Evolutionary conservation across 2,797 vertebrate species (phyloP).

Genomic region (Microctenopoma steveboyesi): DNA sequence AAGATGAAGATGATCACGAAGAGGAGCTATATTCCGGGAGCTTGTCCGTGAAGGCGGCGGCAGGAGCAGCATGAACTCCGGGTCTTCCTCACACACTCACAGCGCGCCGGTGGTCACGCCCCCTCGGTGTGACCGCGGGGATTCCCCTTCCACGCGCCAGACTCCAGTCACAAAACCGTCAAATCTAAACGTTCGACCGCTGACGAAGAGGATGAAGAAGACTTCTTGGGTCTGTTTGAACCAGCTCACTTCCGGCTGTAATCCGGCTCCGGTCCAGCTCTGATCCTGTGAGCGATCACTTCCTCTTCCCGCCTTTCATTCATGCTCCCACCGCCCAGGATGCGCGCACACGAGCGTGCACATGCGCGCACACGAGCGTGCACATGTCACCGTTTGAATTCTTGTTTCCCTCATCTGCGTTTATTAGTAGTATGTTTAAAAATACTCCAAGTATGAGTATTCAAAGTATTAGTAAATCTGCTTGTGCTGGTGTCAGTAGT

Average conservation of each 20-base stretch:
- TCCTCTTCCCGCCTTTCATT: not conserved
- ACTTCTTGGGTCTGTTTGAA: not conserved
- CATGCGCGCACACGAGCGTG: not conserved
- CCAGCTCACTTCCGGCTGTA: not conserved
- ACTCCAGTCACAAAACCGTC: not conserved
- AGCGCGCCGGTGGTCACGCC: constrained; percentile 2
- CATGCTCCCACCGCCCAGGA: not conserved
- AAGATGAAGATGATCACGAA: too few relatives aligned
- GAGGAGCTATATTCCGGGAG: not conserved
- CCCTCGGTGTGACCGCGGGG: constrained; percentile 5
- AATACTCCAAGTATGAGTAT: too few relatives aligned
- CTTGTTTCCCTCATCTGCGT: not conserved
- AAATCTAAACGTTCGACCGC: too few relatives aligned
- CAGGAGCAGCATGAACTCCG: not conserved
- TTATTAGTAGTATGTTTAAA: not conserved
- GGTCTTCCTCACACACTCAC: not conserved
- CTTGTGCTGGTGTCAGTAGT: not conserved
- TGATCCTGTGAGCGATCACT: not conserved
- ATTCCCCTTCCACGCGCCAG: constrained; percentile 12
- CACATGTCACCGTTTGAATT: not conserved
- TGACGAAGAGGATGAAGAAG: not conserved
- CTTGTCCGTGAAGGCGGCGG: not conserved
- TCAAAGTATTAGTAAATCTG: too few relatives aligned
- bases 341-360: not conserved
- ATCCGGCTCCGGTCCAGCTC: not conserved